Conservation (phyloP, 2,113 vertebrate genomes). For the Larimichthys polyactis region DNA sequence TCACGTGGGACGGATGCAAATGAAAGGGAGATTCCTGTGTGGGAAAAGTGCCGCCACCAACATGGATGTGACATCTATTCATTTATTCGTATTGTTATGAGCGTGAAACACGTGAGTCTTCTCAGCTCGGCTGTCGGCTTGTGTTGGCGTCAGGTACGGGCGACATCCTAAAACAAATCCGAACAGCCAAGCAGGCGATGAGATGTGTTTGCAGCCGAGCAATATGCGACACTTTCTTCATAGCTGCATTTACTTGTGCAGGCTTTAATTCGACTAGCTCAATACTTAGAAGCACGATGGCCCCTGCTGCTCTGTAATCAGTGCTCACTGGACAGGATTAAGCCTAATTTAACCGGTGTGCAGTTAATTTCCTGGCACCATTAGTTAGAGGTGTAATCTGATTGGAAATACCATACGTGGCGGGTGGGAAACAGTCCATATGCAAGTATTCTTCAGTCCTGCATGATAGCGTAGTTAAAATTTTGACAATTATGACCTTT, state of each 20-base stretch:
- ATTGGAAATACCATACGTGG: slow-evolving; percentile 23
- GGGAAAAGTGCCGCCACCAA: slow-evolving; percentile 17
- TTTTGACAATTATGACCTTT: slow-evolving; percentile 8
- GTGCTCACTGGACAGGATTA: slow-evolving; percentile 17
- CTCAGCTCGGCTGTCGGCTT: slow-evolving; percentile 41
- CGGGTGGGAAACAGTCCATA: slow-evolving; percentile 23
- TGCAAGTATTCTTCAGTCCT: neutral
- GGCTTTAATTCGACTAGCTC: slow-evolving; percentile 1
- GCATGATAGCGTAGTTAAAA: neutral
- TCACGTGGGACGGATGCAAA: neutral
- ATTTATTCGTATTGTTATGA: neutral
- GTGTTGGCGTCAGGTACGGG: slow-evolving; percentile 5
- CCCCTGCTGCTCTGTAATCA: slow-evolving; percentile 42
- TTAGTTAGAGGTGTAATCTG: slow-evolving; percentile 3
- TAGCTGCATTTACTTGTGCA: neutral
- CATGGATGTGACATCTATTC: slow-evolving; percentile 39
- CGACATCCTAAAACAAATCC: slow-evolving; percentile 47
- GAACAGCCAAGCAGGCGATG: slow-evolving; percentile 29
- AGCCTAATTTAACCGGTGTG: slow-evolving; percentile 5
- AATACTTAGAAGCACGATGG: neutral
- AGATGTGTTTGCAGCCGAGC: neutral
- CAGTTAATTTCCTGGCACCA: slow-evolving; percentile 14
- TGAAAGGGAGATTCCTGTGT: slow-evolving; percentile 38
- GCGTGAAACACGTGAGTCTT: slow-evolving; percentile 2
- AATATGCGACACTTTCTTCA: neutral